Percentiles rank a stretch among this genome's conserved stretches.
Conservation (phyloP, 2,888 invertebrate genomes). For the Ochropacha duplaris region DNA sequence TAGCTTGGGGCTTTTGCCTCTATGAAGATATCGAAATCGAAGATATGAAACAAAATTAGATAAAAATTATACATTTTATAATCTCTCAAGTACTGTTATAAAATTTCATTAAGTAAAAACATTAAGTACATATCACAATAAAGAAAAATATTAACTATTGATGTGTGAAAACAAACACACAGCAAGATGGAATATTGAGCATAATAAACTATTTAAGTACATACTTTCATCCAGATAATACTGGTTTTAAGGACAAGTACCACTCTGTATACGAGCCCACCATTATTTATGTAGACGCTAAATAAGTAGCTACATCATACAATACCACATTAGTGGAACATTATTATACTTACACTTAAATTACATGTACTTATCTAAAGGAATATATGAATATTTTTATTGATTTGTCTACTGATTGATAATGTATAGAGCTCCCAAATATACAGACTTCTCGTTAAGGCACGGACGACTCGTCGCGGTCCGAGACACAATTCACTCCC, state of each 20-base stretch:
- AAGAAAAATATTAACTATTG: background rate
- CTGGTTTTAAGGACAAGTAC: constrained; percentile 11
- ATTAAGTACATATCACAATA: background rate
- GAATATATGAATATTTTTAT: constrained; percentile 9
- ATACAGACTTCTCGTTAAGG: constrained; percentile 66
- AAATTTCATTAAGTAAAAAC: too few relatives aligned
- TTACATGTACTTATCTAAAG: background rate
- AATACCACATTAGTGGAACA: background rate
- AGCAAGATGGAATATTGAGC: constrained; percentile 13
- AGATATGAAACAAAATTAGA: too few relatives aligned
- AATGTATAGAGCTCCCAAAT: constrained; percentile 40
- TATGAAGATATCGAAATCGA: background rate
- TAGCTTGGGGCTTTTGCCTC: too few relatives aligned
- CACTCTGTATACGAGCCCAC: background rate
- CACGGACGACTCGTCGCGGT: constrained; percentile 57
- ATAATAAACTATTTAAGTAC: constrained; percentile 20
- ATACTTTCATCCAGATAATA: constrained; percentile 17
- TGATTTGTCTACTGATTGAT: too few relatives aligned
- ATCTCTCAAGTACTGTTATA: background rate
- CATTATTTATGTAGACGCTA: too few relatives aligned
- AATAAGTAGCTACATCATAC: background rate
- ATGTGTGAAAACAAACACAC: background rate
- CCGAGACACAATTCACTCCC: constrained; percentile 21
- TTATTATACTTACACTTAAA: constrained; percentile 12
- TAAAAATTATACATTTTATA: background rate